phyloP scores from a whole-genome alignment of 1,140 invertebrate genomes.

The Cyclina sinensis region DNA sequence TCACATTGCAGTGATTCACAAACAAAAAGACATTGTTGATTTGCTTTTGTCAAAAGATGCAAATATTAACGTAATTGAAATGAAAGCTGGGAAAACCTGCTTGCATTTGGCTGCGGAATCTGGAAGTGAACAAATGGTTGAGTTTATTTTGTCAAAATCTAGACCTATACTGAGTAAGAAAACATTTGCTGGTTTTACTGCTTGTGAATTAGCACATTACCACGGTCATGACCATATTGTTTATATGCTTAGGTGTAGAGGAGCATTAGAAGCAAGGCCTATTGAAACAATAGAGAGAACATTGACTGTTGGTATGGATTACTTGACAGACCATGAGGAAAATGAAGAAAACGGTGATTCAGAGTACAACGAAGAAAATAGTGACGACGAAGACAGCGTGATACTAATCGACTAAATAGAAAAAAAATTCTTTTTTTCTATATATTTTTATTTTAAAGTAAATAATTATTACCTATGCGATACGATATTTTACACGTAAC shows the following conservation, averaged over 20 bases:
- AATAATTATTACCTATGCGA: too few species aligned
- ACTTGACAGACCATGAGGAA: neutral
- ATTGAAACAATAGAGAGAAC: conserved; percentile 1
- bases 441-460: too few species aligned
- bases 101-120: conserved; percentile 73
- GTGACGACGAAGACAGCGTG: neutral
- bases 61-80: conserved; percentile 90
- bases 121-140: conserved; percentile 52
- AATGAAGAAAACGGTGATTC: neutral
- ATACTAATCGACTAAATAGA: neutral
- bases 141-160: conserved; percentile 50
- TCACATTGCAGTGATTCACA: conserved; percentile 63
- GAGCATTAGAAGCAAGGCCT: conserved; percentile 53
- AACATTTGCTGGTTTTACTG: conserved; percentile 68
- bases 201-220: conserved; percentile 67
- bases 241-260: conserved; percentile 46
- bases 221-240: conserved; percentile 53
- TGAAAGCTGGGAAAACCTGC: conserved; percentile 73
- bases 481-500: too few species aligned
- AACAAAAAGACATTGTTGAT: conserved; percentile 23
- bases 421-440: too few species aligned
- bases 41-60: conserved; percentile 65
- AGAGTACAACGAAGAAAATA: neutral
- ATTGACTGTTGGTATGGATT: neutral
- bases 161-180: conserved; percentile 51